These are phyloP conservation scores for Aeoliscus strigatus DNA, from an alignment of 2,797 vertebrate genomes.

Conservation along the genomic window DNA sequence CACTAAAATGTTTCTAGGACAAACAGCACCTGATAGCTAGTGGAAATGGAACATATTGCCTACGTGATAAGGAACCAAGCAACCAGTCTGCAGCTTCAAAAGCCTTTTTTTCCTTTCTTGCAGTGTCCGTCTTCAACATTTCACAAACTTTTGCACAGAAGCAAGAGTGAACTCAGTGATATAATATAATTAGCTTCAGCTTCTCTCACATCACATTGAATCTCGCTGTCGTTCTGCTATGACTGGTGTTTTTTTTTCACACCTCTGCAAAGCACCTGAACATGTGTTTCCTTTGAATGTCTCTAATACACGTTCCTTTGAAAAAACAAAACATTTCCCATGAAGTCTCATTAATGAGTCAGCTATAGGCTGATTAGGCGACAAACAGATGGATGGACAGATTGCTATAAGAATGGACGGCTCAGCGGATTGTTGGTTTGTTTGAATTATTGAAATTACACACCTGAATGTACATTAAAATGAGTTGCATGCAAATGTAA, in stretches of 20 bases:
- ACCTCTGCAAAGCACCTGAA: constrained; percentile 36
- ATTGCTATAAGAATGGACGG: constrained; percentile 55
- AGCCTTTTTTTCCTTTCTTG: constrained; percentile 5
- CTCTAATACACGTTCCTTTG: constrained; percentile 34
- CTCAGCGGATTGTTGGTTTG: constrained; percentile 42
- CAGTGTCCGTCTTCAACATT: constrained; percentile 2
- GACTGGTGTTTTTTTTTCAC: constrained; percentile 44
- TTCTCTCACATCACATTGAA: no score
- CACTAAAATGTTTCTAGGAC: constrained; percentile 68
- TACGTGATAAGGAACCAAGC: constrained; percentile 17
- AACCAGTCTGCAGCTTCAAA: constrained; percentile 2
- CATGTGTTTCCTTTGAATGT: constrained; percentile 37
- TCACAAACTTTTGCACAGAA: neutral
- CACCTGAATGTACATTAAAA: neutral
- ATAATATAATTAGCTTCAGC: no score
- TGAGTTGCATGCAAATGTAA: no score
- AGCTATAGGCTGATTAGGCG: constrained; percentile 24
- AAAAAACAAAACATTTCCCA: constrained; percentile 7
- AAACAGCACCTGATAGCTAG: constrained; percentile 36
- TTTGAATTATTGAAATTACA: constrained; percentile 23
- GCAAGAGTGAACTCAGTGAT: no score
- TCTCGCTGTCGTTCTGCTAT: no score
- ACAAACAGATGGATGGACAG: constrained; percentile 68
- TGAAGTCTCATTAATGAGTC: constrained; percentile 25
- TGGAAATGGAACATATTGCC: constrained; percentile 50